Evolutionary conservation across 2,888 invertebrate genomes (phyloP).

Genomic region (Entomobrya proxima): DNA sequence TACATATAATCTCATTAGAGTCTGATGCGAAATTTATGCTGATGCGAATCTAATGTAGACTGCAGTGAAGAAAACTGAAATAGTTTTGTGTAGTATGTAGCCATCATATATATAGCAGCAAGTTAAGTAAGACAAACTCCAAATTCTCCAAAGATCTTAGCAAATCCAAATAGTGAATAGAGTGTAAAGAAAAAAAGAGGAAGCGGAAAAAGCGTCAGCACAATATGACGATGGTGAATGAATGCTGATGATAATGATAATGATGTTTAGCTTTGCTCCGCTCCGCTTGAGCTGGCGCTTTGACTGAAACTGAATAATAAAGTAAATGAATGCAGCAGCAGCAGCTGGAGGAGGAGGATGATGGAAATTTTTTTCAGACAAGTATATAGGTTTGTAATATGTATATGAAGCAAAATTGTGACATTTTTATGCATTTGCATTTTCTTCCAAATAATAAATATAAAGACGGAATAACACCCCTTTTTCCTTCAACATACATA

Average conservation of each 20-base stretch:
- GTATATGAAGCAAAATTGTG: too few relatives aligned
- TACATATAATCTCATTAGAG: conserved; percentile 63
- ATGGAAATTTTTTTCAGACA: background rate
- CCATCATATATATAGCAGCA: too few relatives aligned
- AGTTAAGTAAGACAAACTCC: too few relatives aligned
- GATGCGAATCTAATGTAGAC: conserved; percentile 70
- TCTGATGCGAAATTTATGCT: conserved; percentile 70
- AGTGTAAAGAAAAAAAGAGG: too few relatives aligned
- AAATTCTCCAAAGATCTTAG: too few relatives aligned
- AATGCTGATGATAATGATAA: background rate
- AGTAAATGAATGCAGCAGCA: conserved; percentile 3
- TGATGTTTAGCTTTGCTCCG: conserved; percentile 30
- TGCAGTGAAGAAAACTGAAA: background rate
- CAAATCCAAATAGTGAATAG: too few relatives aligned
- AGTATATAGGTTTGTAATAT: background rate
- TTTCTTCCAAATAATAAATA: too few relatives aligned
- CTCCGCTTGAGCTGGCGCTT: background rate
- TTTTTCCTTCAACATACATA: too few relatives aligned
- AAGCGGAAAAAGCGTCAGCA: background rate
- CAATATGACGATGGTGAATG: conserved; percentile 4
- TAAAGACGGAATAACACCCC: too few relatives aligned
- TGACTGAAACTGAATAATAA: conserved; percentile 43
- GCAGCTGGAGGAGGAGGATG: background rate
- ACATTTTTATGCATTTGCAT: too few relatives aligned
- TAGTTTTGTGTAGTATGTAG: too few relatives aligned